Base-by-base conservation (phyloP, 1,140 invertebrate genomes). In the Elymnias hypermnestra region DNA sequence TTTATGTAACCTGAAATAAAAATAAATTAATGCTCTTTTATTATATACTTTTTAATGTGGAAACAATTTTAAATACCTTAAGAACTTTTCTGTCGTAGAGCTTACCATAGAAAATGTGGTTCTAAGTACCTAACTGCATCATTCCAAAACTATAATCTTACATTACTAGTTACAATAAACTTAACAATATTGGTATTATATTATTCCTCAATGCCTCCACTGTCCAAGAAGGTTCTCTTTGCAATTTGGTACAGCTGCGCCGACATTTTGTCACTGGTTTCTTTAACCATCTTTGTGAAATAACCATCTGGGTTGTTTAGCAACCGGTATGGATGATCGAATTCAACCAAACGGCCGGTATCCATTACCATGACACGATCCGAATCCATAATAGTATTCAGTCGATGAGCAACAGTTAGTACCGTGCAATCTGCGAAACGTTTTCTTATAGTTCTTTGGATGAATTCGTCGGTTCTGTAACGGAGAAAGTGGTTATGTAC, bases 351-450 rank as follows among this genome's bases (percentile, higher is more conserved):
- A 3, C 70, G 71, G 6, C 91, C 91, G 8, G 87, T 77, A 64
- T 92, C 90, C 88, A 96, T 89, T 2, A 96, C 94, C 59, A 96
- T 83, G 1, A 95, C 90, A 59, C 88, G 71, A 69, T 91, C 91
- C 4, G 90, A 92, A 68, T 96, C 94, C 91, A 96, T 93, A 26
- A 95, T 93, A 1, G 94, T 95, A 66, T 95, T 92, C 5, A 95
- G 77, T 21, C 94, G 87, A 83, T 96, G 94, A 7, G 94, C 94
- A 47, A 96, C 94, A 0, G 94, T 95, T 9, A 95, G 72, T 2
- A 94, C 90, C 0, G 92, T 94, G 61, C 90, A 91, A 28, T 89
- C 82, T 5, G 71, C 67, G 71, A 93, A 93, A 22, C 89, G 86
- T 43, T 84, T 85, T 42, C 89, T 89, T 73, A 83, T 88, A 39